phyloP scores from a whole-genome alignment of 1,140 invertebrate genomes.

The Drosophila murphyi region DNA sequence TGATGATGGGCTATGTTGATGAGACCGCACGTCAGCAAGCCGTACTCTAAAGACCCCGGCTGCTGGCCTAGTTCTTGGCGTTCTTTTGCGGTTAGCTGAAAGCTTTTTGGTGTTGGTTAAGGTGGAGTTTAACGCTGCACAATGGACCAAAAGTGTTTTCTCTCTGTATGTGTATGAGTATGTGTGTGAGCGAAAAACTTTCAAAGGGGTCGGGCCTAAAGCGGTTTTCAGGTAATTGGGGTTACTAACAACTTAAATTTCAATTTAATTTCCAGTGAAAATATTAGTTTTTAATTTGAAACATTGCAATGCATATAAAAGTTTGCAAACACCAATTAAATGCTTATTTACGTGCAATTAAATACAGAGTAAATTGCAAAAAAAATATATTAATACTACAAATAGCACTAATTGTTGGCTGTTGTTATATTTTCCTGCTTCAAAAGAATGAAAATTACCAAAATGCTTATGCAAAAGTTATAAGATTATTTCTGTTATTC shows the following conservation, averaged over 20 bases:
- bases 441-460: no score
- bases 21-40: conserved; percentile 62
- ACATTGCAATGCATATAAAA: not conserved
- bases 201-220: conserved; percentile 6
- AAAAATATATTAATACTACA: no score
- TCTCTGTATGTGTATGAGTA: not conserved
- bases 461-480: no score
- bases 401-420: no score
- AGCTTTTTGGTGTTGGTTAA: conserved; percentile 55
- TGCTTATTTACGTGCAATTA: not conserved
- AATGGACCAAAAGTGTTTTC: conserved; percentile 25
- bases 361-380: not conserved
- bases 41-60: conserved; percentile 18
- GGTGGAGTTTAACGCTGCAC: conserved; percentile 32
- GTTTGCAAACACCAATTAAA: not conserved
- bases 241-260: conserved; percentile 39
- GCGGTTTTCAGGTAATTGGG: conserved; percentile 41
- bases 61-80: conserved; percentile 65
- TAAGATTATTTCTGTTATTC: no score
- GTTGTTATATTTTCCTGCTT: no score
- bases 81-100: conserved; percentile 46
- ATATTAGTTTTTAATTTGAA: conserved; percentile 32
- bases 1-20: conserved; percentile 52
- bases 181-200: conserved; percentile 6
- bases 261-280: conserved; percentile 35